Conservation (phyloP, 2,113 vertebrate genomes). For the Chloroceryle aenea region DNA sequence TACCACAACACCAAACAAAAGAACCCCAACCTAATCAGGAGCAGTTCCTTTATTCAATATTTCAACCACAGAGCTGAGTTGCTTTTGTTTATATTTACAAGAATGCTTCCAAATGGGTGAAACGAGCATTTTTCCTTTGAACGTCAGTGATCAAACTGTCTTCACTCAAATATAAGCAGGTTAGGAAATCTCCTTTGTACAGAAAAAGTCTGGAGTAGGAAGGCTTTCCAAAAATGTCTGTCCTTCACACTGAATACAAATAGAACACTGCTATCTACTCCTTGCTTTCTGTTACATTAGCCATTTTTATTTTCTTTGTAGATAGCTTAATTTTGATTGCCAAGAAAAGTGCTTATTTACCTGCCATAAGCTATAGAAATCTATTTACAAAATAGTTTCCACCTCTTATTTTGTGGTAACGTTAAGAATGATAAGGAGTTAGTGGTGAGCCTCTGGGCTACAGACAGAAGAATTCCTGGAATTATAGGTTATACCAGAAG, state of each 20-base stretch:
- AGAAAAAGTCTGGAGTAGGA: neutral
- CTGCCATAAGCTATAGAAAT: neutral
- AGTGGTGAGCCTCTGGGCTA: neutral
- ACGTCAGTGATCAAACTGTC: neutral
- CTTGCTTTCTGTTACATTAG: neutral
- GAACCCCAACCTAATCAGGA: neutral
- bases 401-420: neutral
- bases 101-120: neutral
- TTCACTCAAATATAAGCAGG: neutral
- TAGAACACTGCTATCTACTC: neutral
- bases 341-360: neutral
- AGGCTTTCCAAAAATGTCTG: neutral
- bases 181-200: neutral
- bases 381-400: slow-evolving; percentile 7
- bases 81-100: neutral
- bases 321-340: neutral
- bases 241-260: neutral
- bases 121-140: neutral
- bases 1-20: neutral
- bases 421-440: neutral
- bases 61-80: neutral
- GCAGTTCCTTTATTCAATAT: neutral
- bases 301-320: neutral
- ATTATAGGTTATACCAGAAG: neutral
- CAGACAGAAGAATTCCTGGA: neutral